Evolutionary conservation across 2,888 invertebrate species (phyloP).

Genomic region (Chironomus tentans): DNA sequence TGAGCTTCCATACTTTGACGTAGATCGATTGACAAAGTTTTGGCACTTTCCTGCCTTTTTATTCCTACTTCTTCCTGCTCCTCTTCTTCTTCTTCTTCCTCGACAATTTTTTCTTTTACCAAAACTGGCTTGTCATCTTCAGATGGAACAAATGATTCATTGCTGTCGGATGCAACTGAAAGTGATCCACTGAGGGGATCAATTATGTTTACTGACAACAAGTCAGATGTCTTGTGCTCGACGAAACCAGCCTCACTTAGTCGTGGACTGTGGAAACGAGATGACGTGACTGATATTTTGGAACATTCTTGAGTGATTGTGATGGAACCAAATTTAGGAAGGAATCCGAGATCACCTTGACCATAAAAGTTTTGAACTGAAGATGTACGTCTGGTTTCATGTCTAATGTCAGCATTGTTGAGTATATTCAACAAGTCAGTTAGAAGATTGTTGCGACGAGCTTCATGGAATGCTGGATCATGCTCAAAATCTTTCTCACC

Average conservation of each 20-base stretch:
- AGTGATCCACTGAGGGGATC: background rate
- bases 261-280: no score
- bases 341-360: conserved; percentile 11
- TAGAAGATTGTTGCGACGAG: conserved; percentile 49
- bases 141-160: background rate
- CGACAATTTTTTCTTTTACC: background rate
- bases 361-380: conserved; percentile 7
- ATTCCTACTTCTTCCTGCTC: background rate
- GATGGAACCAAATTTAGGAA: background rate
- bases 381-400: background rate
- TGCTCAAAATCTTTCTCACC: conserved; percentile 34
- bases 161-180: background rate
- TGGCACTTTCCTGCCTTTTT: background rate
- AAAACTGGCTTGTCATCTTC: background rate
- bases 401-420: conserved; percentile 11
- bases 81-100: background rate
- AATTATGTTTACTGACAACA: background rate
- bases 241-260: no score
- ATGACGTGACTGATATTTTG: no score
- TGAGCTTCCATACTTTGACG: background rate
- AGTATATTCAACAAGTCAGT: conserved; percentile 43
- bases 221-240: background rate
- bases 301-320: background rate
- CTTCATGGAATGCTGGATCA: conserved; percentile 44
- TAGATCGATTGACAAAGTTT: conserved; percentile 7